These are phyloP conservation scores for Lomographa bimaculata DNA, from an alignment of 2,888 invertebrate species.

Conservation along the genomic window DNA sequence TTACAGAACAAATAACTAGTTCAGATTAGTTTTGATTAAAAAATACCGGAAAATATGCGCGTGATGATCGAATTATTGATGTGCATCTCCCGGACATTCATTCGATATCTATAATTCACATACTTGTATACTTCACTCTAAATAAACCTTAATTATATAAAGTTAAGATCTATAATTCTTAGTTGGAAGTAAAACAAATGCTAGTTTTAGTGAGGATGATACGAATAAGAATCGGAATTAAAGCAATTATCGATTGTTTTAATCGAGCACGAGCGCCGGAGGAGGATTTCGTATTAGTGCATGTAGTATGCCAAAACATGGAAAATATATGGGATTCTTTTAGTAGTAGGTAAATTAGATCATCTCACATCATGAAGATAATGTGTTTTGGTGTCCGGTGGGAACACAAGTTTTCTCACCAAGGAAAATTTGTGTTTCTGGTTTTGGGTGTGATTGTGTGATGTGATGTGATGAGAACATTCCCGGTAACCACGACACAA, in stretches of 20 bases:
- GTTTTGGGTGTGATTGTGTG: too few relatives aligned
- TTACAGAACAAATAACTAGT: conserved; percentile 2
- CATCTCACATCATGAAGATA: too few relatives aligned
- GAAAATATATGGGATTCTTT: too few relatives aligned
- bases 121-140: conserved; percentile 6
- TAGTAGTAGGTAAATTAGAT: too few relatives aligned
- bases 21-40: conserved; percentile 9
- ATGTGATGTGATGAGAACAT: too few relatives aligned
- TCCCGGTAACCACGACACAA: too few relatives aligned
- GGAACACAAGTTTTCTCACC: too few relatives aligned
- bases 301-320: background rate
- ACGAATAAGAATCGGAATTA: conserved; percentile 55
- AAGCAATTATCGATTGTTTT: conserved; percentile 52
- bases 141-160: conserved; percentile 18
- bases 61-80: conserved; percentile 71
- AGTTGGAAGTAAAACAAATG: conserved; percentile 7
- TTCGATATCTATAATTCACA: conserved; percentile 42
- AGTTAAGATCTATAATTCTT: conserved; percentile 35
- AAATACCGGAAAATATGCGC: conserved; percentile 49
- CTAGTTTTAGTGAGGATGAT: conserved; percentile 46
- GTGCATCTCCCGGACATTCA: conserved; percentile 69
- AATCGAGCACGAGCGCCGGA: conserved; percentile 30
- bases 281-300: conserved; percentile 10
- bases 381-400: too few relatives aligned
- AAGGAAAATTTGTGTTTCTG: too few relatives aligned